Evolutionary conservation across 2,113 vertebrate genomes (phyloP), one percentile per base, ranked within the genome.

Genomic region (Muntiacus muntjak): DNA sequence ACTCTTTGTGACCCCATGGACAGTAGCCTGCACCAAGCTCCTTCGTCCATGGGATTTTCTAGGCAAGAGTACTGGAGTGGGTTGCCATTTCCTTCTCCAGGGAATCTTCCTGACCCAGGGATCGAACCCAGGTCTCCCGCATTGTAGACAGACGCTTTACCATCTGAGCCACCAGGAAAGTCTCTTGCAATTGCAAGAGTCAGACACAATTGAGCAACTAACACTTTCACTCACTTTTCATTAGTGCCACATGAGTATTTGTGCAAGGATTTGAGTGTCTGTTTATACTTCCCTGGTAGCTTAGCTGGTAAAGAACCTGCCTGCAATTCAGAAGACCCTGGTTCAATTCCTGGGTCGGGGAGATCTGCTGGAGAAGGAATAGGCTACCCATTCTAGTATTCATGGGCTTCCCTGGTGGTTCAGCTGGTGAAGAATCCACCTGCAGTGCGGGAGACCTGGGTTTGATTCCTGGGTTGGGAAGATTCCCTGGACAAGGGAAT

Each of bases 281-380:
- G 50, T 28, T 74, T 43, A 71, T 71, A 23, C 64, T 36, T 71
- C 17, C n/a, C 4, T 71, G 64, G 64, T 71, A 36, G 64, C n/a
- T 71, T 71, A 71, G n/a, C 64, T 71, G 64, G n/a, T 21, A 21
- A 36, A 71, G n/a, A 71, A 71, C 36, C n/a, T 1, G 4, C 4
- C 17, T 71, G 64, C n/a, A 4, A 21, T 71, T 71, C 64, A 71
- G 64, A n/a, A 71, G n/a, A 71, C 17, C n/a, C n/a, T 36, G 33
- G n/a, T 71, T 71, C n/a, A 0, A 36, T 71, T 71, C 64, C n/a
- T 36, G 64, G 64, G n/a, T 36, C 0, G 0, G 64, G 33, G 5
- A 36, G n/a, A 71, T 36, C n/a, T 4, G 1, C 64, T 71, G 64
- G 64, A 71, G 64, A 71, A 71, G 33, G 64, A 9, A 71, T 71